phyloP scores from a whole-genome alignment of 2,888 invertebrate species.

The Antheraea yamamai region DNA sequence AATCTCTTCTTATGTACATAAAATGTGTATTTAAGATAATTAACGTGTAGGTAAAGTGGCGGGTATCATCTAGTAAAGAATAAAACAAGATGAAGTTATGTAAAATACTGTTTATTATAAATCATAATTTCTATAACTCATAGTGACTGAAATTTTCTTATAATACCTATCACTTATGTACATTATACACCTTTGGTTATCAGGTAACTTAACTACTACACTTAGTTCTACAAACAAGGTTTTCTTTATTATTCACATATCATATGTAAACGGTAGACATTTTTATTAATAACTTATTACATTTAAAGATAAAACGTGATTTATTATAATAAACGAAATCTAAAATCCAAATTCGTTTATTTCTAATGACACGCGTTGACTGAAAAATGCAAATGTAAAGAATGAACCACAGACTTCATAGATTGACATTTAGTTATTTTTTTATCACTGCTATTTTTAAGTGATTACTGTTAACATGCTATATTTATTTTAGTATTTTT shows the following conservation, averaged over 20 bases:
- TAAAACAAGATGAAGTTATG: constrained; percentile 12
- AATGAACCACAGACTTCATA: too few relatives aligned
- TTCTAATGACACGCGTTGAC: too few relatives aligned
- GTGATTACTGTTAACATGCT: too few relatives aligned
- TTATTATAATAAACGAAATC: not conserved
- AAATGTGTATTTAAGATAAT: too few relatives aligned
- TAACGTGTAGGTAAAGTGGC: too few relatives aligned
- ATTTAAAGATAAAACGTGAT: not conserved
- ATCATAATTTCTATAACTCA: constrained; percentile 44
- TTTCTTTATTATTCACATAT: not conserved
- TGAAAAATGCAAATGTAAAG: too few relatives aligned
- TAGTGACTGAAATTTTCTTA: constrained; percentile 64
- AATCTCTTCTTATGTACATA: too few relatives aligned
- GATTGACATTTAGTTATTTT: too few relatives aligned
- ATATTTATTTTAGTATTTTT: too few relatives aligned
- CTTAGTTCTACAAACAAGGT: constrained; percentile 24
- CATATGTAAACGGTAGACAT: not conserved
- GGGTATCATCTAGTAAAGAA: not conserved
- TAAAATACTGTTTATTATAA: constrained; percentile 34
- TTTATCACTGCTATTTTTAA: too few relatives aligned
- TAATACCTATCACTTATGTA: constrained; percentile 26
- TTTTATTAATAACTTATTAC: not conserved
- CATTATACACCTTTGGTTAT: constrained; percentile 75
- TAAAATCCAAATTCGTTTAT: too few relatives aligned
- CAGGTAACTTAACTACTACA: constrained; percentile 66